These are phyloP conservation scores for Phoxinus phoxinus DNA, from an alignment of 2,113 vertebrate genomes.

Conservation along the genomic window DNA sequence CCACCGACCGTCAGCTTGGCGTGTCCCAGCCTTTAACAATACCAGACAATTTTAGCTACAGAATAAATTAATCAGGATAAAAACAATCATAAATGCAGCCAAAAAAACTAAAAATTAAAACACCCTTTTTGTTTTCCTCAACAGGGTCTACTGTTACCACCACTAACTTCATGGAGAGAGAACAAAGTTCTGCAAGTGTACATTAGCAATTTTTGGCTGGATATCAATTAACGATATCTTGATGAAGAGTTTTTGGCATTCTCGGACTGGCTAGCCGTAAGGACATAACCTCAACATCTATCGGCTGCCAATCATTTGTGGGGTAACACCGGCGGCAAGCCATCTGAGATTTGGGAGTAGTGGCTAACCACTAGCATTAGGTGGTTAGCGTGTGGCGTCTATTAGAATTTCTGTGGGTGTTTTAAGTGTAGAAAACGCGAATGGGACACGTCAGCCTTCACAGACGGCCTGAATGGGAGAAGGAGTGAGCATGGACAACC, in stretches of 20 bases:
- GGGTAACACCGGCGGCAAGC: neutral
- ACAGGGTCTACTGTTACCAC: conserved; percentile 58
- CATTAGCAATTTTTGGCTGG: neutral
- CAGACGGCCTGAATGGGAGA: conserved; percentile 74
- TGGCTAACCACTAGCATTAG: neutral
- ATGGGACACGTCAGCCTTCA: conserved; percentile 74
- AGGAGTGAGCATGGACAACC: conserved; percentile 82
- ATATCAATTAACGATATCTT: neutral
- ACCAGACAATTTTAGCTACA: neutral
- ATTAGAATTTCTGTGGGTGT: conserved; percentile 52
- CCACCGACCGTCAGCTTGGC: no score
- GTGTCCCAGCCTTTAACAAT: neutral
- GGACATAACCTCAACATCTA: neutral
- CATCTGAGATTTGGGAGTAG: conserved; percentile 5
- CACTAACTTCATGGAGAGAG: conserved; percentile 29
- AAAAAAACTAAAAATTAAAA: neutral
- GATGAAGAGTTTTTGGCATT: conserved; percentile 14
- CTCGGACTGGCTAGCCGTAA: conserved; percentile 1
- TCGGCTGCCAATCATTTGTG: neutral
- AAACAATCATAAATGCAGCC: neutral
- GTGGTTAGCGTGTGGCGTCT: conserved; percentile 2
- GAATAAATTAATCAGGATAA: neutral
- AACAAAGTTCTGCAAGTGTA: neutral
- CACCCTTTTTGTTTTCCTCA: conserved; percentile 1
- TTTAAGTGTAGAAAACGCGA: conserved; percentile 61